Evolutionary conservation across 2,797 vertebrate species (phyloP).

Genomic region (Staurois parvus): DNA sequence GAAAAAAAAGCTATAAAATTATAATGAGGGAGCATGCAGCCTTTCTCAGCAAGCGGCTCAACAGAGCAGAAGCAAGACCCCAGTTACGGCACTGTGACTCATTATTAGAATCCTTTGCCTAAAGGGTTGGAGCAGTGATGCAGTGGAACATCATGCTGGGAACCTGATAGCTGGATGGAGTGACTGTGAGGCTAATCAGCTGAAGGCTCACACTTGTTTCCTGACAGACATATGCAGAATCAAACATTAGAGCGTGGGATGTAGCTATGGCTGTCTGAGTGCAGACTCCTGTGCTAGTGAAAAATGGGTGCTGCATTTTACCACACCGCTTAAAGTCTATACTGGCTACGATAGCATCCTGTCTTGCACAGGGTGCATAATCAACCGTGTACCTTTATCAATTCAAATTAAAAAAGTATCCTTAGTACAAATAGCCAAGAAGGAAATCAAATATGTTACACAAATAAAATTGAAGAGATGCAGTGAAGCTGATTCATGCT

Average conservation of each 20-base stretch:
- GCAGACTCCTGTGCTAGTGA: conserved; percentile 41
- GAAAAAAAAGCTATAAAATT: conserved; percentile 66
- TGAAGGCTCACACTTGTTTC: conserved; percentile 67
- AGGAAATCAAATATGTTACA: not conserved
- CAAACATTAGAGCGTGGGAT: conserved; percentile 56
- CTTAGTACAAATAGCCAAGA: not conserved
- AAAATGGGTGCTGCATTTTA: conserved; percentile 33
- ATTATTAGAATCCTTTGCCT: conserved; percentile 74
- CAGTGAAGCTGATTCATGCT: not conserved
- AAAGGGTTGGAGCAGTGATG: conserved; percentile 73
- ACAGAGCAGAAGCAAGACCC: conserved; percentile 73
- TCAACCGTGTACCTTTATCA: not conserved
- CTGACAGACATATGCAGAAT: conserved; percentile 70
- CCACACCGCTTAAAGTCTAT: not conserved
- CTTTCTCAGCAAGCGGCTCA: conserved; percentile 73
- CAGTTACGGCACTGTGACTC: conserved; percentile 73
- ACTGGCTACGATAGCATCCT: not conserved
- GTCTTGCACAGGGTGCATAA: not conserved
- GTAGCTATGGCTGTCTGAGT: conserved; percentile 42
- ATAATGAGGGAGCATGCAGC: conserved; percentile 69
- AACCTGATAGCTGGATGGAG: conserved; percentile 79
- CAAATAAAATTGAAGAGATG: not conserved
- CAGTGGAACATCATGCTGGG: conserved; percentile 75
- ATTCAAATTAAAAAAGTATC: not conserved
- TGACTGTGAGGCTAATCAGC: conserved; percentile 83